A percentile compares a stretch with the other conserved stretches of the same genome.
These are phyloP conservation scores for Achroia grisella DNA, from an alignment of 1,140 invertebrate species.

Conservation along the genomic window DNA sequence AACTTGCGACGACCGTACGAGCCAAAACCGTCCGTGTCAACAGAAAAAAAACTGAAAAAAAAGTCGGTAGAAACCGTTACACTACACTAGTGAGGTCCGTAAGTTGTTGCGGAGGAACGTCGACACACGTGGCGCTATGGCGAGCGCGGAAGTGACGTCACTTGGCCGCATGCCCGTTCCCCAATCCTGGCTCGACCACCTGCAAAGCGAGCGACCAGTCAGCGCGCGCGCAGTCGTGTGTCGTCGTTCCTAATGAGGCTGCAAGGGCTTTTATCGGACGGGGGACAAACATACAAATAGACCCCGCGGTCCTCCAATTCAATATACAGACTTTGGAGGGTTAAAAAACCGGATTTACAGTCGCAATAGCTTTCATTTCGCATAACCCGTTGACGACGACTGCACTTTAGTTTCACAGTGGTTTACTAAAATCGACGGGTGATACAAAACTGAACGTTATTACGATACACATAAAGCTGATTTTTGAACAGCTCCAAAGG, in stretches of 20 bases:
- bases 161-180: constrained; percentile 57
- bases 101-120: constrained; percentile 59
- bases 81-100: constrained; percentile 65
- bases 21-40: constrained; percentile 19
- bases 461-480: too few relatives aligned
- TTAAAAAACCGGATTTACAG: too few relatives aligned
- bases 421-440: too few relatives aligned
- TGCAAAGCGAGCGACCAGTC: constrained; percentile 58
- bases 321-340: too few relatives aligned
- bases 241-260: constrained; percentile 66
- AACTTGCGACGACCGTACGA: constrained; percentile 1
- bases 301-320: too few relatives aligned
- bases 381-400: too few relatives aligned
- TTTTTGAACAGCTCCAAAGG: too few relatives aligned
- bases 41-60: constrained; percentile 5
- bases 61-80: constrained; percentile 8
- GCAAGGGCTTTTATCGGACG: too few relatives aligned
- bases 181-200: constrained; percentile 49
- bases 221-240: constrained; percentile 60
- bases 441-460: too few relatives aligned
- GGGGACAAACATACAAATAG: too few relatives aligned
- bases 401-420: too few relatives aligned
- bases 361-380: constrained; percentile 6
- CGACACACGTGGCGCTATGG: constrained; percentile 59
- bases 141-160: constrained; percentile 35